Base-by-base conservation (phyloP, 2,797 vertebrate genomes). In the Chelon auratus region DNA sequence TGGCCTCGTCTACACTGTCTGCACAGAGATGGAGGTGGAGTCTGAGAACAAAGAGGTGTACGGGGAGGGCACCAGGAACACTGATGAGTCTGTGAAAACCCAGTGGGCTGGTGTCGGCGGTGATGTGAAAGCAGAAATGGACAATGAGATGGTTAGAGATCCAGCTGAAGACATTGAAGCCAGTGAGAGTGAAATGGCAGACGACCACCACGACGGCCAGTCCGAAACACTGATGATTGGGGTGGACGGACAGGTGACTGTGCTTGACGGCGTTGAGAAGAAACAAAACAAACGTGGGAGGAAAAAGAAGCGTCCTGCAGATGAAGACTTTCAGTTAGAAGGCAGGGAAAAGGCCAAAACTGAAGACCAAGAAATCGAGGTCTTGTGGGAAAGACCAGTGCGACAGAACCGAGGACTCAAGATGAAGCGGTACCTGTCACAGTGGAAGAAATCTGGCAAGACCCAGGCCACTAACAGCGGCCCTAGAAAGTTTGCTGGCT, bases 11-110 rank as follows among this genome's bases (percentile, higher is more conserved):
- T 92, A 93, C 2, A 87, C 92, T 0, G 91, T 90, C 12, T 90
- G 91, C 86, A 84, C 90, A 9, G 91, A 93, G 74, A 91, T 93
- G 89, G 91, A 92, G 67, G 91, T 92, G 57, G 91, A 92, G 42
- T 90, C 89, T 14, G 91, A 91, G 22, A 86, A 82, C 72, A 91
- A 91, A 48, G 87, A 85, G 17, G 59, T 85, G 17, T 88, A 78
- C 2, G 11, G 77, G 18, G 87, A 81, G 47, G 85, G 75, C 51
- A 40, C 56, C 0, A 83, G 60, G 8, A 78, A 51, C 56, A 17
- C 83, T 0, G 76, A 69, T 0, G 77, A 50, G 17, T 60, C 65
- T 1, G 81, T 40, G 7, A 84, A 85, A 7, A 45, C 54, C 2
- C 78, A 81, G 75, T 93, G 92, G 92, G 77, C 89, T 12, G 84